Evolutionary conservation across 2,113 vertebrate genomes (phyloP).

Genomic region (Accipiter virgatus): DNA sequence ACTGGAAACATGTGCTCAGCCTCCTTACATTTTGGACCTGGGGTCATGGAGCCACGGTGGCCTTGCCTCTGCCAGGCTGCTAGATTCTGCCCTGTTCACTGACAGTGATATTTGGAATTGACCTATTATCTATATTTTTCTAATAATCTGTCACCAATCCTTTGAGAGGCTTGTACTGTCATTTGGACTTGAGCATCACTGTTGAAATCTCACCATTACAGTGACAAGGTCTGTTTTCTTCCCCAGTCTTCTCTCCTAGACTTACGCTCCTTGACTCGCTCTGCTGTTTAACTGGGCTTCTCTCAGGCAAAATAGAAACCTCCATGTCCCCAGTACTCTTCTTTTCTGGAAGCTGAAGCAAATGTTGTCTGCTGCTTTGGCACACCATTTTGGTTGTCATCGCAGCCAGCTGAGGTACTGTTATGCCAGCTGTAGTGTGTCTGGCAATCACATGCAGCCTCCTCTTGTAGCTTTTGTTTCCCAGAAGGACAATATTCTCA

Average conservation of each 20-base stretch:
- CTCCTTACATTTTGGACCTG: rapidly evolving
- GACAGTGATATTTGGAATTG: neutral
- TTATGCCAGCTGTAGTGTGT: neutral
- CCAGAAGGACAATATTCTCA: neutral
- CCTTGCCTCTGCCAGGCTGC: neutral
- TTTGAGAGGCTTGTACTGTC: neutral
- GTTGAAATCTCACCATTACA: neutral
- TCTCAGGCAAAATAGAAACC: neutral
- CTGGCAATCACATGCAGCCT: neutral
- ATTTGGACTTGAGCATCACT: neutral
- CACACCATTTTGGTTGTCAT: neutral
- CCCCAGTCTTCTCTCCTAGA: neutral
- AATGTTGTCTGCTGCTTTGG: neutral
- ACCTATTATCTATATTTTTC: neutral
- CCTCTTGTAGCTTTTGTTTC: neutral
- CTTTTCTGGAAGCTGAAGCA: neutral
- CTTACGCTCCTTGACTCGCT: neutral
- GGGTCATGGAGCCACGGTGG: neutral
- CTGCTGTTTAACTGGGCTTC: neutral
- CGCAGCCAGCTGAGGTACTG: neutral
- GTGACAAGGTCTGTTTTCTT: neutral
- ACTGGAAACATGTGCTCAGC: neutral
- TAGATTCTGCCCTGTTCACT: neutral
- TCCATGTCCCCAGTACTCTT: neutral
- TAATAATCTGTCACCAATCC: neutral